A percentile compares a stretch with the other conserved stretches of the same genome.
These are phyloP conservation scores for Metopolophium dirhodum DNA, from an alignment of 1,140 invertebrate species.

Conservation along the genomic window DNA sequence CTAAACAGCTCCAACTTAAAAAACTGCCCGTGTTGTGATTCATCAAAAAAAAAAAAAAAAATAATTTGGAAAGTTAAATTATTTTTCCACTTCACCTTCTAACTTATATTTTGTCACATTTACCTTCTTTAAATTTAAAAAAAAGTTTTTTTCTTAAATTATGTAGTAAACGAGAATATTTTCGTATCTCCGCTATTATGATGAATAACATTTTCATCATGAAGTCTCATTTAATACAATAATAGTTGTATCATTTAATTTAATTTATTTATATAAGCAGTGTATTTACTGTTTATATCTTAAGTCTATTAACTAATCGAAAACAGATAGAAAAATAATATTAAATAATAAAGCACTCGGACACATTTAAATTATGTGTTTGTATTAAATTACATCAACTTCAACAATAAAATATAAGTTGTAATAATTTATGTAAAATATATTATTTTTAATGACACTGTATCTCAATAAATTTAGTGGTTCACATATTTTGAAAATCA, in stretches of 20 bases:
- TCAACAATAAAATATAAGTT: not conserved
- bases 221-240: not conserved
- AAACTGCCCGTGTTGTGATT: not conserved
- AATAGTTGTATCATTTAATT: not conserved
- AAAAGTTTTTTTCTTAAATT: not conserved
- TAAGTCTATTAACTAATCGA: not conserved
- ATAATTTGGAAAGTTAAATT: conserved; percentile 35
- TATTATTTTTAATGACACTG: not conserved
- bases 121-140: not conserved
- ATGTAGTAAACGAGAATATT: not conserved
- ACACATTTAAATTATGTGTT: not conserved
- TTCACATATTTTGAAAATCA: not conserved
- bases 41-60: not conserved
- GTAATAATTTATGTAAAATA: not conserved
- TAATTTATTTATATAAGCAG: not conserved
- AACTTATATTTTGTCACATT: not conserved
- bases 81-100: conserved; percentile 4
- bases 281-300: not conserved
- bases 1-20: not conserved
- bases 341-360: not conserved
- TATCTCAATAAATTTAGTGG: not conserved
- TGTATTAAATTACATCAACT: not conserved
- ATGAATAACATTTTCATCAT: not conserved
- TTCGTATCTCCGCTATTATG: not conserved
- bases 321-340: not conserved